Conservation (phyloP, 92 coral and sea anemone genomes). For the Phenganax subtilis region DNA sequence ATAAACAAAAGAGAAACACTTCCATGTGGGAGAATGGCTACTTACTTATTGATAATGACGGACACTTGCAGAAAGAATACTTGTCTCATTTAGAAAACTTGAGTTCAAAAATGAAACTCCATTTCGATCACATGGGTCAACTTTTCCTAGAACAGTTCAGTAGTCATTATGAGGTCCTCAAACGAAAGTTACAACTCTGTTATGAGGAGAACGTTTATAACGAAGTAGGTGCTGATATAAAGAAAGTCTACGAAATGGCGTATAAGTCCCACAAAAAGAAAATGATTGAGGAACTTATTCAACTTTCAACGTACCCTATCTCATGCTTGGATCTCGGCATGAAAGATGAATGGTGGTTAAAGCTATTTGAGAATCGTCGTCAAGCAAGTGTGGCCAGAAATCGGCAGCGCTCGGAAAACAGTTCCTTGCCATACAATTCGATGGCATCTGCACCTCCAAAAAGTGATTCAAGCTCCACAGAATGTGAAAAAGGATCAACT, state of each 20-base stretch:
- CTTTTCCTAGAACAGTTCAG: conserved; percentile 64
- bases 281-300: conserved; percentile 54
- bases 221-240: conserved; percentile 60
- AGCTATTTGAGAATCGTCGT: conserved; percentile 71
- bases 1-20: not conserved
- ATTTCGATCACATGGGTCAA: conserved; percentile 53
- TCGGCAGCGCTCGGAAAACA: not conserved
- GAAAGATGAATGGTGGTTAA: conserved; percentile 99
- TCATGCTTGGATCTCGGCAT: conserved; percentile 73
- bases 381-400: not conserved
- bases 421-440: not conserved
- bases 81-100: conserved; percentile 41
- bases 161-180: conserved; percentile 47
- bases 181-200: conserved; percentile 75
- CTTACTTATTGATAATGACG: conserved; percentile 59
- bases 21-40: conserved; percentile 1
- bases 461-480: not conserved
- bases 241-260: conserved; percentile 83
- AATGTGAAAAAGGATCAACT: not conserved
- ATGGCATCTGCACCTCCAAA: not conserved
- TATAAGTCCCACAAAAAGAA: conserved; percentile 68
- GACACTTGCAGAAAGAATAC: conserved; percentile 47
- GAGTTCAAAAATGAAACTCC: conserved; percentile 38
- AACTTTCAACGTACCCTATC: conserved; percentile 72
- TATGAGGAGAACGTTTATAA: conserved; percentile 89